These are phyloP conservation scores for Sebastes fasciatus DNA, from an alignment of 2,113 vertebrate genomes.

Conservation along the genomic window DNA sequence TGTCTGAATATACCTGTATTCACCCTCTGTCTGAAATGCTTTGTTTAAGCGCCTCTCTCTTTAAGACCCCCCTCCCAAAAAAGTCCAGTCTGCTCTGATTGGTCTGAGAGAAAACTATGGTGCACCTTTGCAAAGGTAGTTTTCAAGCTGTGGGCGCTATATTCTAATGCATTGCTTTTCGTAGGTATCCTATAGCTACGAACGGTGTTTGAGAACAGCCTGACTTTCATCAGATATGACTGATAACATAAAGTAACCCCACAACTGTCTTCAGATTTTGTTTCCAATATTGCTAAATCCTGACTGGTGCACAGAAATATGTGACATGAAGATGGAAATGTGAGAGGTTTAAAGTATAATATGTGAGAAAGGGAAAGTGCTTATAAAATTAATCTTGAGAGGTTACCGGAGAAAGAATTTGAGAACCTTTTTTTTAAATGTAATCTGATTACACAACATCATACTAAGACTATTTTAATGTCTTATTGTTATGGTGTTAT, in stretches of 20 bases:
- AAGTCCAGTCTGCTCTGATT: too few species aligned
- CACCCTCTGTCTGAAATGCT: too few species aligned
- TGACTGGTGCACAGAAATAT: too few species aligned
- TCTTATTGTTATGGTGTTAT: neutral
- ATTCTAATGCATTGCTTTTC: too few species aligned
- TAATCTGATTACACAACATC: constrained; percentile 8
- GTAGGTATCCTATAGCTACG: too few species aligned
- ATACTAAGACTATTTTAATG: neutral
- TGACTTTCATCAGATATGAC: neutral
- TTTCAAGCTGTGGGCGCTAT: too few species aligned
- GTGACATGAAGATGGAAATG: neutral
- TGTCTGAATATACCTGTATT: too few species aligned
- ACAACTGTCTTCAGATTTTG: neutral
- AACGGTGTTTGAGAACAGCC: neutral
- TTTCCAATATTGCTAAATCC: too few species aligned
- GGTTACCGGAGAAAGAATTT: neutral
- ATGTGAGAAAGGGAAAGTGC: constrained; percentile 8
- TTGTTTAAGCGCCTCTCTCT: too few species aligned
- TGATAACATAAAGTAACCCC: neutral
- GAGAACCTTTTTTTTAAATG: neutral
- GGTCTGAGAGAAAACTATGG: too few species aligned
- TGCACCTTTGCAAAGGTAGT: too few species aligned
- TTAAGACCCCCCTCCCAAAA: too few species aligned
- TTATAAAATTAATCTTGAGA: neutral
- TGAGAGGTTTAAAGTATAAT: constrained; percentile 6